Evolutionary conservation across 2,113 vertebrate species (phyloP).

Genomic region (Saguinus imperator): DNA sequence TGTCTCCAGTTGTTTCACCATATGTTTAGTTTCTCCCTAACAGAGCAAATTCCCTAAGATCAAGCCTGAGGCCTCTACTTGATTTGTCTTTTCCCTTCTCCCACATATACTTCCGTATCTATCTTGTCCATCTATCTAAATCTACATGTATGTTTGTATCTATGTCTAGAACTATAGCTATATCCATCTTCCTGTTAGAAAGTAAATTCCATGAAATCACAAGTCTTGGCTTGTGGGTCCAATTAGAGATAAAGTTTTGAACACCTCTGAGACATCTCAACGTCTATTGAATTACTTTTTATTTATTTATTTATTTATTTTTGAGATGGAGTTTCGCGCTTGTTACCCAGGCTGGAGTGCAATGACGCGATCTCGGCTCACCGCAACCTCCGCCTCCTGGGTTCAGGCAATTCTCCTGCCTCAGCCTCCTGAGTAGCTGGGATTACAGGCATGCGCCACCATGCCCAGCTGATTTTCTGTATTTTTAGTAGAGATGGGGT

Average conservation of each 20-base stretch:
- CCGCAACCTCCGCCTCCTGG: too few species aligned
- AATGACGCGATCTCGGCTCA: too few species aligned
- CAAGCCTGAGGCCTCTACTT: not conserved
- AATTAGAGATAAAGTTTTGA: constrained; percentile 31
- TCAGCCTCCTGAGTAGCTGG: too few species aligned
- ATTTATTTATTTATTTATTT: too few species aligned
- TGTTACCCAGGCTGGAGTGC: too few species aligned
- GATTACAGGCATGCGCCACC: too few species aligned
- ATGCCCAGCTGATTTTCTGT: too few species aligned
- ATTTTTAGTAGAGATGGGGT: too few species aligned
- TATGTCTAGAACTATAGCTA: not conserved
- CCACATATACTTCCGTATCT: not conserved
- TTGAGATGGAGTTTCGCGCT: too few species aligned
- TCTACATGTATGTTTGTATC: not conserved
- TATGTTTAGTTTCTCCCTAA: not conserved
- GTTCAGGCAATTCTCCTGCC: too few species aligned
- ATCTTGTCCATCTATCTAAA: not conserved
- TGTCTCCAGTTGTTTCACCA: not conserved
- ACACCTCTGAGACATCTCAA: not conserved
- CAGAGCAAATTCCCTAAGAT: not conserved
- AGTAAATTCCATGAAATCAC: not conserved
- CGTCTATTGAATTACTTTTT: not conserved
- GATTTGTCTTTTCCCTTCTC: not conserved
- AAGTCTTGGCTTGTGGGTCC: not conserved
- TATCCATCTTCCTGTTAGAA: not conserved